Percentiles rank a stretch among this genome's conserved stretches.
phyloP scores from a whole-genome alignment of 2,888 invertebrate species.

The Conus canariensis region DNA sequence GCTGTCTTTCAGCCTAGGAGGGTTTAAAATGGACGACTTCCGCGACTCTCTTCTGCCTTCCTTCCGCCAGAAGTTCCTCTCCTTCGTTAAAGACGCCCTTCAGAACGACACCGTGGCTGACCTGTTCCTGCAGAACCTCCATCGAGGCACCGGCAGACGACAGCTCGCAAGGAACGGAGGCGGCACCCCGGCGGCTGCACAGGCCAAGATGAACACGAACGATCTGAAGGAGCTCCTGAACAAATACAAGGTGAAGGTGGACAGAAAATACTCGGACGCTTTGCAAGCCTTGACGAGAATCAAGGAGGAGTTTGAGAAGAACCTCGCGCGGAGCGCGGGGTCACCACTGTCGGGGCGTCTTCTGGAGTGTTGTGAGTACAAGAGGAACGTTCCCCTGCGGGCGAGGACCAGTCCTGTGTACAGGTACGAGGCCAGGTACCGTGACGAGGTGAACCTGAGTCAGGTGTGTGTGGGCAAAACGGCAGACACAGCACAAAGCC shows the following conservation, averaged over 20 bases:
- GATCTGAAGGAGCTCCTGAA: background rate
- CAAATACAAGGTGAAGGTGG: background rate
- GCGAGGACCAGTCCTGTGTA: background rate
- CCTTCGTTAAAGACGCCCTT: slow-evolving; percentile 9
- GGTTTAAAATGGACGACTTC: background rate
- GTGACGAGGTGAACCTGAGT: slow-evolving; percentile 14
- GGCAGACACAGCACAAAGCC: background rate
- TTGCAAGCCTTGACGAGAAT: background rate
- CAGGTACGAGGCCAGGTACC: slow-evolving; percentile 23
- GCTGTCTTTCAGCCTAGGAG: too few species aligned
- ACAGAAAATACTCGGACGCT: slow-evolving; percentile 1
- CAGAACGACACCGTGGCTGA: slow-evolving; percentile 2
- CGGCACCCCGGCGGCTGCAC: background rate
- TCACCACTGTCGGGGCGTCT: background rate
- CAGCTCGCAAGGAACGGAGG: background rate
- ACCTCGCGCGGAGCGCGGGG: background rate
- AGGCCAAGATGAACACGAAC: background rate
- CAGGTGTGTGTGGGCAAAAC: slow-evolving; percentile 21
- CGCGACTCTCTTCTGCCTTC: background rate
- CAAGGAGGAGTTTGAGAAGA: slow-evolving; percentile 28
- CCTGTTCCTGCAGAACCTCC: slow-evolving; percentile 12
- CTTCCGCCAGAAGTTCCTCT: slow-evolving; percentile 2
- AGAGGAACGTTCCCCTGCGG: background rate
- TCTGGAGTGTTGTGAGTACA: background rate
- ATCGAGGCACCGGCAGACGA: slow-evolving; percentile 9